Evolutionary conservation across 1,140 invertebrate species (phyloP).

Genomic region (Aphis craccivora): DNA sequence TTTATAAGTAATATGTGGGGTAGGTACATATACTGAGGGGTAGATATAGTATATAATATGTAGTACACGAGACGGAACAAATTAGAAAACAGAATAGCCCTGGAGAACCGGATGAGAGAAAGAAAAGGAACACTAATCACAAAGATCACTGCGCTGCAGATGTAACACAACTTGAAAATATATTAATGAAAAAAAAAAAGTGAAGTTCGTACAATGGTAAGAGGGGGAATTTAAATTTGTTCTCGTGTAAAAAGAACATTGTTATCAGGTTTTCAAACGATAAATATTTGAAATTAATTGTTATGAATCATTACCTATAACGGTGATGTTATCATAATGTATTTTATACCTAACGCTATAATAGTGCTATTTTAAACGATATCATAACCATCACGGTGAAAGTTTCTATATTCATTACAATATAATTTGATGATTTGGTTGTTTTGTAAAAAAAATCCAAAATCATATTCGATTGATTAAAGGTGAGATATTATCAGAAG

Average conservation of each 20-base stretch:
- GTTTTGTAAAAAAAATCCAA: neutral
- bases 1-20: neutral
- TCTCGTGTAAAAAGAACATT: neutral
- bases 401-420: neutral
- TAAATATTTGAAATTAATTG: neutral
- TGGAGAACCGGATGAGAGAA: neutral
- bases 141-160: neutral
- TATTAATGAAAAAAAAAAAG: neutral
- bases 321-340: neutral
- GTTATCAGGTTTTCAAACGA: neutral
- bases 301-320: neutral
- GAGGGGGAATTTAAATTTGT: neutral
- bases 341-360: neutral
- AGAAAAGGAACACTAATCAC: conserved; percentile 5
- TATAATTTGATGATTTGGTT: neutral
- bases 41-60: neutral
- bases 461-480: neutral
- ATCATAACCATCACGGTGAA: neutral
- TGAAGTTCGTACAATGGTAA: neutral
- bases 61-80: neutral
- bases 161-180: neutral
- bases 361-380: neutral
- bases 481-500: neutral
- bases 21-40: neutral
- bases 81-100: conserved; percentile 6